Evolutionary conservation across 2,113 vertebrate genomes (phyloP).

Genomic region (Apaloderma vittatum): DNA sequence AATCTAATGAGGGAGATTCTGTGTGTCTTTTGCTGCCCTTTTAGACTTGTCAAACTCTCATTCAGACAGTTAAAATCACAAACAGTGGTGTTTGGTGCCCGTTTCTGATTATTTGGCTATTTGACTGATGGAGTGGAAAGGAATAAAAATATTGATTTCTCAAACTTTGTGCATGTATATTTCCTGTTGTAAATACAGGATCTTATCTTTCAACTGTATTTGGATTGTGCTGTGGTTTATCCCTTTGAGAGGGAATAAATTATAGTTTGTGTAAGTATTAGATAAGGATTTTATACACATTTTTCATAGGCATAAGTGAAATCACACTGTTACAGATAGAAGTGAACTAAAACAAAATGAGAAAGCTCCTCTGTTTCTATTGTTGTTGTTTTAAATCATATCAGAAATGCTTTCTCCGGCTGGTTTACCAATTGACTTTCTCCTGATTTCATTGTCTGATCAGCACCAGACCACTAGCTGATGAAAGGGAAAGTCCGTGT

Average conservation of each 20-base stretch:
- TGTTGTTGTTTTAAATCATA: conserved; percentile 15
- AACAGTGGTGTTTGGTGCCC: neutral
- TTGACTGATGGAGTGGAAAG: neutral
- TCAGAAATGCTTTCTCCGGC: conserved; percentile 45
- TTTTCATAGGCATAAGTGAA: neutral
- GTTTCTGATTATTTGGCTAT: conserved; percentile 22
- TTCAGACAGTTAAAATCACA: conserved; percentile 1
- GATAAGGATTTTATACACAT: neutral
- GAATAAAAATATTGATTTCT: neutral
- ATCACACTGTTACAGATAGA: neutral
- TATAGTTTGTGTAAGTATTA: neutral
- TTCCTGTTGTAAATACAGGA: neutral
- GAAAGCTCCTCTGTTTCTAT: conserved; percentile 21
- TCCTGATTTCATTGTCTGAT: conserved; percentile 61
- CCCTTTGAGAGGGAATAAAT: neutral
- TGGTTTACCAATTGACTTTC: conserved; percentile 19
- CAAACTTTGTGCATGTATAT: neutral
- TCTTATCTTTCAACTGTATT: neutral
- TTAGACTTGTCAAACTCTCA: conserved; percentile 27
- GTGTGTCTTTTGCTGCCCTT: conserved; percentile 31
- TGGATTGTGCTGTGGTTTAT: neutral
- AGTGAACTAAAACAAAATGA: neutral
- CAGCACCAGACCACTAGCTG: conserved; percentile 45
- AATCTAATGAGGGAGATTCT: conserved; percentile 59
- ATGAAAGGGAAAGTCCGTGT: conserved; percentile 50